Evolutionary conservation across 2,888 invertebrate species (phyloP).

Genomic region (Temnothorax rugatulus): DNA sequence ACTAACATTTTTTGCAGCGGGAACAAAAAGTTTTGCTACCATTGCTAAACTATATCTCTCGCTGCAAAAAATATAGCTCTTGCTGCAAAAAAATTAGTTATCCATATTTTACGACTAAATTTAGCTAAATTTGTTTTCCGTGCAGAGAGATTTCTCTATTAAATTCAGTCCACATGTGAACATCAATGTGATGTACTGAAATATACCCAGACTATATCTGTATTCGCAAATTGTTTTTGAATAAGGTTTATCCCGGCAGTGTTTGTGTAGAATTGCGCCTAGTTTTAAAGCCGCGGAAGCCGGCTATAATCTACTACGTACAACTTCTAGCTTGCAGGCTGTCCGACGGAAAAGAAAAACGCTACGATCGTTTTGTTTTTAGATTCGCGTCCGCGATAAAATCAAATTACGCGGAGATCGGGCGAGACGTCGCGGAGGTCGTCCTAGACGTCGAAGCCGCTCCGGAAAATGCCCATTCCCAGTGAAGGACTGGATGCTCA

Average conservation of each 20-base stretch:
- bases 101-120: too few relatives aligned
- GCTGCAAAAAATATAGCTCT: too few relatives aligned
- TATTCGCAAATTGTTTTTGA: conserved; percentile 6
- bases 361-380: conserved; percentile 51
- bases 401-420: conserved; percentile 35
- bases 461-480: conserved; percentile 65
- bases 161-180: background rate
- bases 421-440: conserved; percentile 46
- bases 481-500: conserved; percentile 76
- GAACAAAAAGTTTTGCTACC: too few relatives aligned
- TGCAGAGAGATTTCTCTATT: background rate
- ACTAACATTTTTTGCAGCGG: too few relatives aligned
- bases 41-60: too few relatives aligned
- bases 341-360: conserved; percentile 44
- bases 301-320: background rate
- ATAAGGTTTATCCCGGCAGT: background rate
- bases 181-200: background rate
- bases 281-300: conserved; percentile 3
- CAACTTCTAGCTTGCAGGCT: conserved; percentile 18
- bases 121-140: too few relatives aligned
- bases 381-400: conserved; percentile 42
- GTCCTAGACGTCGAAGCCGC: conserved; percentile 56
- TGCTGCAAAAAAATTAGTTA: too few relatives aligned
- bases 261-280: background rate
- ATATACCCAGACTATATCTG: background rate